Conservation (phyloP, 2,888 invertebrate species). For the Siphlonurus alternatus region DNA sequence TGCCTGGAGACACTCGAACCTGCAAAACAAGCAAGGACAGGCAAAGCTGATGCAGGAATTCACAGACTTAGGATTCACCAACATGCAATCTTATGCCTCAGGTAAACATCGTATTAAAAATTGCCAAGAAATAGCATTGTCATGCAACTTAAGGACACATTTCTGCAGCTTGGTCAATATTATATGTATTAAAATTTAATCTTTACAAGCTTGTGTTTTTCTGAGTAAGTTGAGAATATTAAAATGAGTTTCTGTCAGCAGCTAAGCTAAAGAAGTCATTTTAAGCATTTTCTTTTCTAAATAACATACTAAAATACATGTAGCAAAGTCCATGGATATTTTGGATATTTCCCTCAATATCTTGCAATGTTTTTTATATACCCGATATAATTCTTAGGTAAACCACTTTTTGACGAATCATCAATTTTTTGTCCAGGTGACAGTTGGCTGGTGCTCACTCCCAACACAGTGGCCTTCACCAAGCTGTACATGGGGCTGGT, state of each 20-base stretch:
- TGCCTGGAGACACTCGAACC: constrained; percentile 68
- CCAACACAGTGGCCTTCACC: constrained; percentile 64
- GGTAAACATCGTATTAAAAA: background rate
- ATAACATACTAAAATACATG: too few species aligned
- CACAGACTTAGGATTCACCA: constrained; percentile 44
- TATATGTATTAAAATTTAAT: background rate
- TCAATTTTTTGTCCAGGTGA: too few species aligned
- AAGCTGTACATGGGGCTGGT: constrained; percentile 55
- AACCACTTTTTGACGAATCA: too few species aligned
- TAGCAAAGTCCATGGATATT: too few species aligned
- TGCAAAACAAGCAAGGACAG: constrained; percentile 52
- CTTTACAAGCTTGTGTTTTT: background rate
- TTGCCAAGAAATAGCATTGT: background rate
- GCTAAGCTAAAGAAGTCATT: too few species aligned
- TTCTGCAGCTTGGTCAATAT: background rate
- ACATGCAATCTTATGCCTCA: constrained; percentile 23
- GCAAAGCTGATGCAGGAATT: constrained; percentile 52
- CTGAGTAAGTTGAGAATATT: too few species aligned
- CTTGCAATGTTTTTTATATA: too few species aligned
- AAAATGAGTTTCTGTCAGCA: too few species aligned
- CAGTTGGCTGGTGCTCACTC: constrained; percentile 56
- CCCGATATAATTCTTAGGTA: too few species aligned
- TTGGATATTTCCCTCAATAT: too few species aligned
- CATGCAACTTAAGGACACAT: background rate
- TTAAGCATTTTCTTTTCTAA: too few species aligned